A percentile compares a stretch with the other conserved stretches of the same genome.
Evolutionary conservation across 2,797 vertebrate species (phyloP).

Genomic region (Pelochelys cantorii): DNA sequence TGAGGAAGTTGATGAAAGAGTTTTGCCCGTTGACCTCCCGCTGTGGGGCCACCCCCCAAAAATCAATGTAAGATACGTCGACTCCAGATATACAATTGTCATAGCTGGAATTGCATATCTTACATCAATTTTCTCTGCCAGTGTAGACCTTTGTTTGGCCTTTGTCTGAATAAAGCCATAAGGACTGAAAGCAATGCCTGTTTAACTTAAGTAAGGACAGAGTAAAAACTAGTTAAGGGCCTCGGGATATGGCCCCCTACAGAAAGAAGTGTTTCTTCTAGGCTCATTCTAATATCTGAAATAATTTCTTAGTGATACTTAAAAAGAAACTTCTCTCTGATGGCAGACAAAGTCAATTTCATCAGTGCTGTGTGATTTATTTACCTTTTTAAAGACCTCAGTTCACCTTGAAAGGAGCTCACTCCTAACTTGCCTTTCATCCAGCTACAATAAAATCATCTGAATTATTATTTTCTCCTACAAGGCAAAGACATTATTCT

Average conservation of each 20-base stretch:
- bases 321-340: background rate
- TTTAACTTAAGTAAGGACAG: background rate
- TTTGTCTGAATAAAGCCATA: background rate
- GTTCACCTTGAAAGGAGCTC: background rate
- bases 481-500: background rate
- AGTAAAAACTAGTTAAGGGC: background rate
- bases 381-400: constrained; percentile 6
- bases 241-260: background rate
- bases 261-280: background rate
- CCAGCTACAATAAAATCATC: background rate
- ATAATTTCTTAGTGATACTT: background rate
- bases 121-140: too few relatives aligned
- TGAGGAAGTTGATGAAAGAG: too few relatives aligned
- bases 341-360: background rate
- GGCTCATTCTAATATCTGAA: background rate
- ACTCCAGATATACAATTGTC: too few relatives aligned
- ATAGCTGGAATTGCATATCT: too few relatives aligned
- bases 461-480: background rate
- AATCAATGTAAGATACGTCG: too few relatives aligned
- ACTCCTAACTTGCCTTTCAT: background rate
- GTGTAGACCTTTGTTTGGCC: too few relatives aligned
- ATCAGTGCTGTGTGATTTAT: background rate
- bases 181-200: background rate
- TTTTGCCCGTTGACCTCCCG: too few relatives aligned
- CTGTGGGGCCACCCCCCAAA: too few relatives aligned